Percentiles rank a stretch among this genome's conserved stretches.
Conservation (phyloP, 2,888 invertebrate species). For the Pherbina coryleti region DNA sequence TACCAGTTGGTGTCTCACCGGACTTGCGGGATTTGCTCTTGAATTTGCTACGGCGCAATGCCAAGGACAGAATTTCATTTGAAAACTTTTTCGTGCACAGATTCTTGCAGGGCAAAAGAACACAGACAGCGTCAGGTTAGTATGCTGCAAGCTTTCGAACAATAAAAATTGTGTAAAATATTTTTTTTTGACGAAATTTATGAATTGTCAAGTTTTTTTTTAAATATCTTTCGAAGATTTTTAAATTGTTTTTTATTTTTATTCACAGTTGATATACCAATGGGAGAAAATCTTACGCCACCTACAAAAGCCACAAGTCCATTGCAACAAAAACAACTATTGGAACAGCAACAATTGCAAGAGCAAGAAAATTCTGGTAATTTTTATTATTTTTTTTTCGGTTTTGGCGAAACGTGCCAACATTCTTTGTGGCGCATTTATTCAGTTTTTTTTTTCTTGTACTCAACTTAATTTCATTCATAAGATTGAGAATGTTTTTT, state of each 20-base stretch:
- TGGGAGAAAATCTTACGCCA: conserved; percentile 60
- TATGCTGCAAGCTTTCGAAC: not conserved
- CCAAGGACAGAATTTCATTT: conserved; percentile 95
- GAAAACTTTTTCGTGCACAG: conserved; percentile 95
- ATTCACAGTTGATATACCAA: conserved; percentile 59
- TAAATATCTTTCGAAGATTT: conserved; percentile 11
- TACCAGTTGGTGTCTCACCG: conserved; percentile 92
- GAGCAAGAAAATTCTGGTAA: conserved; percentile 60
- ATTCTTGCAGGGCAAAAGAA: conserved; percentile 81
- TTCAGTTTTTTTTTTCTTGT: not conserved
- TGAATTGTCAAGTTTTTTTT: not conserved
- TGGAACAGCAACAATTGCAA: conserved; percentile 55
- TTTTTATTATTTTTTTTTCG: not conserved
- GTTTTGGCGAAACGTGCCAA: not conserved
- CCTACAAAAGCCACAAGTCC: conserved; percentile 70
- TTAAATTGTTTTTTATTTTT: conserved; percentile 29
- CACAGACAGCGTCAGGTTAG: conserved; percentile 70
- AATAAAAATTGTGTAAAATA: no score
- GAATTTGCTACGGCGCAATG: conserved; percentile 90
- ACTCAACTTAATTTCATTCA: not conserved
- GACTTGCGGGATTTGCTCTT: conserved; percentile 89
- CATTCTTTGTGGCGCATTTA: not conserved
- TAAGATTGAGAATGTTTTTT: not conserved
- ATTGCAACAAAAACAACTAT: conserved; percentile 66
- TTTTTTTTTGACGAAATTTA: no score